Evolutionary conservation across 1,140 invertebrate species (phyloP), one percentile per base, ranked within the genome.

Genomic region (Metaphire vulgaris): DNA sequence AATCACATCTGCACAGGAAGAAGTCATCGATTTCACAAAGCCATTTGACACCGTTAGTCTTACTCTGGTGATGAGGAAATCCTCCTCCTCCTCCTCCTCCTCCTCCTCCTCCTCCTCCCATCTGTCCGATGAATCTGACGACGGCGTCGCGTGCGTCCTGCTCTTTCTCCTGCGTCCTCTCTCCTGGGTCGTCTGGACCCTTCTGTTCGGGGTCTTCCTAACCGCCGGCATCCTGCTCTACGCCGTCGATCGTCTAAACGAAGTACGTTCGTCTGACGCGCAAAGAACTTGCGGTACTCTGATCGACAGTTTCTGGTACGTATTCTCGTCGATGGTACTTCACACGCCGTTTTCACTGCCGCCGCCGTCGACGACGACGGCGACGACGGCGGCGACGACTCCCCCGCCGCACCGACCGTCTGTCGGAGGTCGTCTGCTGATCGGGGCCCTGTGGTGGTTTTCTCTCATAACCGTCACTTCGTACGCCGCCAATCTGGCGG

Each of bases 101-200:
- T 12, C 41, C 41, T 56, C 41, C 41, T 56, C 41, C 21, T 56
- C 41, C 21, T 56, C 41, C 6, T 12, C 41, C 41, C 21, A 6
- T 21, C 21, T 21, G 6, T 56, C 41, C 41, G 41, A 56, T 21
- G 6, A 6, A 12, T 56, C 41, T 21, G 41, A 56, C 41, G n/a
- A n/a, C n/a, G n/a, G n/a, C n/a, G n/a, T n/a, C n/a, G n/a, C n/a
- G n/a, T 56, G 6, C 41, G 41, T 21, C 41, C 41, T 98, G 56
- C 98, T 98, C 88, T 95, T 93, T 83, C 98, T 98, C 88, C 91
- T 98, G 87, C 95, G 95, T 83, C 96, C 96, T 0, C 88, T 98
- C 81, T 95, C 95, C 1, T 90, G 93, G 69, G 93, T 97, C 86
- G 97, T 98, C 79, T 98, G 95, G 96, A 88, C 96, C 66, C 97